Conservation (phyloP, 2,797 vertebrate species). For the Chromis chromis region DNA sequence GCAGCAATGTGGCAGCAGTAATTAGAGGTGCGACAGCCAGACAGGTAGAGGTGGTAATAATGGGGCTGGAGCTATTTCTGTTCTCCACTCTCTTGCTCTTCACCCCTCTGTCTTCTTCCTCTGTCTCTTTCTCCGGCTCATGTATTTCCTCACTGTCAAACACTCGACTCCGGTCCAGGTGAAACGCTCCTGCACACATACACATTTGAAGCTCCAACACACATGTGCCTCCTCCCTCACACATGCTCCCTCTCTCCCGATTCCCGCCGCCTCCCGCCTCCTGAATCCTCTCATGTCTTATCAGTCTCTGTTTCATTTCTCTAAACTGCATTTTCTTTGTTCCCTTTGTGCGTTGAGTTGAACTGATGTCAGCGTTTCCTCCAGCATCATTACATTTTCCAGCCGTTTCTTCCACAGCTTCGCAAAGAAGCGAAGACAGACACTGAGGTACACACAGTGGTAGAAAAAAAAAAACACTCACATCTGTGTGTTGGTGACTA, state of each 20-base stretch:
- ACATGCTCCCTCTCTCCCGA: no score
- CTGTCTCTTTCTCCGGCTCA: constrained; percentile 11
- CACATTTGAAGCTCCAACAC: neutral
- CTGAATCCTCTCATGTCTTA: neutral
- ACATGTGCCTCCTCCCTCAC: neutral
- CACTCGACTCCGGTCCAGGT: constrained; percentile 29
- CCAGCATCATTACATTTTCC: neutral
- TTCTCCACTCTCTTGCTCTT: constrained; percentile 48
- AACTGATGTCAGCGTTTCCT: constrained; percentile 45
- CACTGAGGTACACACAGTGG: neutral
- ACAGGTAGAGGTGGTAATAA: constrained; percentile 78
- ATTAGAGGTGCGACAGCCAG: constrained; percentile 79
- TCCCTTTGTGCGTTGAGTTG: constrained; percentile 29
- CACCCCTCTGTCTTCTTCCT: constrained; percentile 35
- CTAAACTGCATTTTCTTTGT: constrained; percentile 24
- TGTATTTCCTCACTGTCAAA: constrained; percentile 45
- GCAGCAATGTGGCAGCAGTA: constrained; percentile 68
- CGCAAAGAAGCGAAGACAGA: neutral
- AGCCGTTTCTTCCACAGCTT: constrained; percentile 4
- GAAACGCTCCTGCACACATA: constrained; percentile 12
- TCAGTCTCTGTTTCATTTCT: constrained; percentile 16
- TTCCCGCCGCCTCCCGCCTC: no score
- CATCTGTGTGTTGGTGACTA: neutral
- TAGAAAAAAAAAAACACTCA: neutral
- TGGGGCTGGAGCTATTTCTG: constrained; percentile 74